Base-by-base conservation (phyloP, 2,113 vertebrate genomes). In the Physeter macrocephalus region DNA sequence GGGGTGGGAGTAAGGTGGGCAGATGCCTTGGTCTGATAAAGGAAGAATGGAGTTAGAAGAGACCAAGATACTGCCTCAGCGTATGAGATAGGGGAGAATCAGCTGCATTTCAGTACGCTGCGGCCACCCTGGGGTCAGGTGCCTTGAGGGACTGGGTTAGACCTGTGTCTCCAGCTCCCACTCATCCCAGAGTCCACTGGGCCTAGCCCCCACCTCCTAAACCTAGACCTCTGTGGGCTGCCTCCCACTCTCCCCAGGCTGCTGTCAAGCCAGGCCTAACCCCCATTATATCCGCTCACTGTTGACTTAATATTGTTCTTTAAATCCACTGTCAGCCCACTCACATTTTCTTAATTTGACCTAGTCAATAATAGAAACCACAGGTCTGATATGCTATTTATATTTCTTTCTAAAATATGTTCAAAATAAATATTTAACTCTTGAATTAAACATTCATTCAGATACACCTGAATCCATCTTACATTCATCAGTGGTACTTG, bases 361-460 rank as follows among this genome's bases (percentile, higher is more conserved):
- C 66, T 10, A 88, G 61, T 66, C 75, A 78, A 59, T 95, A 93
- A 80, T 62, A 69, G 46, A 88, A 96, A 86, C 81, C 67, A 91
- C 39, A 69, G 46, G 12, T 84, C 77, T 94, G 34, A 85, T 88
- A 90, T 86, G 71, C 82, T 96, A 10, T 54, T 78, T 96, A 25
- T 87, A 94, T 94, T 90, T 96, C 64, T 88, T 94, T 88, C 31
- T 86, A 78, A 87, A 86, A 57, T 57, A 57, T 54, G 3, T 93
- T 89, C 74, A 71, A 90, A 90, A 88, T 88, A 93, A 87, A 96
- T 96, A 94, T 49, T 43, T 29, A 82, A 88, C 31, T 61, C n/a
- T 64, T 90, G 52, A 93, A 20, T 94, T 96, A 94, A 95, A 10
- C 6, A 39, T 89, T 93, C 93, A 94, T 93, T 94, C 62, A 71